These are phyloP conservation scores for Rhyacophila brunnea DNA, from an alignment of 1,140 invertebrate genomes.

Conservation along the genomic window DNA sequence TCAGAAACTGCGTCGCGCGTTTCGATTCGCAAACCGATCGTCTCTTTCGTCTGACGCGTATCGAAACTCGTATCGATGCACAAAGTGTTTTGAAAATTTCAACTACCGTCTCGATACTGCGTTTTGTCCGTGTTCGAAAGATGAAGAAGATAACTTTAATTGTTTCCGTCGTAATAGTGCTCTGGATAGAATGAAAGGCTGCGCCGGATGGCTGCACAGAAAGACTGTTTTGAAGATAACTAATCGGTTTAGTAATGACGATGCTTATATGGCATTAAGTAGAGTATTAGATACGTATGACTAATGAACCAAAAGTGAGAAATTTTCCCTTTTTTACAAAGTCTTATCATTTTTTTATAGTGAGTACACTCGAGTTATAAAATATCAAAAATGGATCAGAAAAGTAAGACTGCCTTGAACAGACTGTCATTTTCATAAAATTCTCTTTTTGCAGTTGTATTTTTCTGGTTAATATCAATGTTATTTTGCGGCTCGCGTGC, in stretches of 20 bases:
- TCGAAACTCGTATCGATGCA: too few species aligned
- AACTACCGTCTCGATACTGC: background rate
- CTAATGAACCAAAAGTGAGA: background rate
- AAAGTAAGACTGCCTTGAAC: too few species aligned
- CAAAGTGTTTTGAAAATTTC: too few species aligned
- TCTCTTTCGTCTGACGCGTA: too few species aligned
- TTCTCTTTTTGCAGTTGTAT: too few species aligned
- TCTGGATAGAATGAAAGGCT: constrained; percentile 5
- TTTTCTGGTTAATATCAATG: too few species aligned
- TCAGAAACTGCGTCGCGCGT: too few species aligned
- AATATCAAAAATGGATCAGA: too few species aligned
- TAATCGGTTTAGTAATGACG: constrained; percentile 4
- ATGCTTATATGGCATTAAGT: constrained; percentile 15
- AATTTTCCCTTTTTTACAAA: background rate
- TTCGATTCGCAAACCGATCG: too few species aligned
- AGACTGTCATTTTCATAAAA: too few species aligned
- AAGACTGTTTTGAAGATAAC: constrained; percentile 10
- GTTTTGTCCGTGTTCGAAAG: background rate
- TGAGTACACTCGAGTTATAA: too few species aligned
- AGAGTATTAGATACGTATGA: constrained; percentile 19
- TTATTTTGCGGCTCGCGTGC: too few species aligned
- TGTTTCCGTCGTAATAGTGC: background rate
- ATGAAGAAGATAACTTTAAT: background rate
- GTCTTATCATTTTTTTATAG: background rate
- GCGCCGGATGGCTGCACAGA: constrained; percentile 7